These are phyloP conservation scores for Phainopepla nitens DNA, from an alignment of 2,113 vertebrate genomes.

Conservation along the genomic window DNA sequence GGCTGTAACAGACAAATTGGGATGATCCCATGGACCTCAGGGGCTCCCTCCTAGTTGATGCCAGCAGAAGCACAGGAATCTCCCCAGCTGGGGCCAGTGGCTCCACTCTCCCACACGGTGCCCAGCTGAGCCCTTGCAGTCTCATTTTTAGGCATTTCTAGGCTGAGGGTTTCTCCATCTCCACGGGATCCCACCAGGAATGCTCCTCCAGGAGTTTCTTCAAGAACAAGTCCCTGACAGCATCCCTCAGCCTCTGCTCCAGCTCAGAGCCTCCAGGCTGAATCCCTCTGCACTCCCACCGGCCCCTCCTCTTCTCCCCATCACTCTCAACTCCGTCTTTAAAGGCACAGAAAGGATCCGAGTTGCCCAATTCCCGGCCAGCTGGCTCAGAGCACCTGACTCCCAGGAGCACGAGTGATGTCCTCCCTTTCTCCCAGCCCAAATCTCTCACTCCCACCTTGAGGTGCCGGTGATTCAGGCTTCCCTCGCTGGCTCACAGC, in stretches of 20 bases:
- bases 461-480: neutral
- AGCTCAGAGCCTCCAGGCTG: neutral
- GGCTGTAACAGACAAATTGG: neutral
- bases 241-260: neutral
- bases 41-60: neutral
- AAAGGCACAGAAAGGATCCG: neutral
- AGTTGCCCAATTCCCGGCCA: neutral
- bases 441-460: constrained; percentile 36
- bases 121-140: neutral
- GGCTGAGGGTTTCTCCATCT: neutral
- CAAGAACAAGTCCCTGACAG: neutral
- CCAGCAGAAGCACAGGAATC: neutral
- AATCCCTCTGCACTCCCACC: neutral
- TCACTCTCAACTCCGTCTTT: neutral
- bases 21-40: neutral
- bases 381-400: neutral
- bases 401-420: neutral
- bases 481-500: neutral
- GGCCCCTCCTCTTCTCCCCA: constrained; percentile 9
- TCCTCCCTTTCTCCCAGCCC: constrained; percentile 5
- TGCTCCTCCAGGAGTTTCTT: neutral
- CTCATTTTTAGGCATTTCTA: neutral
- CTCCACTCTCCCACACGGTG: accelerated
- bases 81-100: neutral
- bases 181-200: neutral